These are phyloP conservation scores for Crepidodera aurea DNA, from an alignment of 2,888 invertebrate species.

Conservation along the genomic window DNA sequence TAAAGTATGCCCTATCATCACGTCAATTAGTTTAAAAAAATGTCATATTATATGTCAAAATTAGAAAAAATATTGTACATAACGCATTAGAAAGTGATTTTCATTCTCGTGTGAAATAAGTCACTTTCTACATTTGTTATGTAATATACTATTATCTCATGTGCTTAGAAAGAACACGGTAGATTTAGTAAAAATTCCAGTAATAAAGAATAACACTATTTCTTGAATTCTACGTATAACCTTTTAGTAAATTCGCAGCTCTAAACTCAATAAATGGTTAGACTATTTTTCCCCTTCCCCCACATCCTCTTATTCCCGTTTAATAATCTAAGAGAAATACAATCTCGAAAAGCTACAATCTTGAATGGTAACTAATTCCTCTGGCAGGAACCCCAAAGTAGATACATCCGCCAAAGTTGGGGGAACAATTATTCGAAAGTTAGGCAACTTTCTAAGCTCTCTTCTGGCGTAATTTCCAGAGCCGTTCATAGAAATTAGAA, in stretches of 20 bases:
- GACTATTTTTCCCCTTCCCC: neutral
- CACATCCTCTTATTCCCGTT: neutral
- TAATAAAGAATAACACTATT: too few species aligned
- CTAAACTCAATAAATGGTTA: constrained; percentile 3
- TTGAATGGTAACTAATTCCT: constrained; percentile 24
- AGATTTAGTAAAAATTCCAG: too few species aligned
- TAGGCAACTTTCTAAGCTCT: constrained; percentile 28
- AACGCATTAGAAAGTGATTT: too few species aligned
- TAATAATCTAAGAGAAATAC: constrained; percentile 18
- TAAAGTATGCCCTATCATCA: too few species aligned
- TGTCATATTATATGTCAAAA: too few species aligned
- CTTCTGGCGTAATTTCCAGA: constrained; percentile 23
- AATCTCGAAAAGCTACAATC: constrained; percentile 18
- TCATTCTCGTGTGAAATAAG: too few species aligned
- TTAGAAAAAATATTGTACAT: too few species aligned
- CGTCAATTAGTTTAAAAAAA: too few species aligned
- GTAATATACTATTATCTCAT: too few species aligned
- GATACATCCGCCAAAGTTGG: constrained; percentile 27
- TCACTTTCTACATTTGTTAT: too few species aligned
- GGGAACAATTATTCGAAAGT: constrained; percentile 28
- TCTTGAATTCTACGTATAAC: too few species aligned
- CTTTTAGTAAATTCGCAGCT: neutral
- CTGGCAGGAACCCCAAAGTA: constrained; percentile 23
- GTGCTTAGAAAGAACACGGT: too few species aligned
- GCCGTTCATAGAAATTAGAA: constrained; percentile 27